Evolutionary conservation across 2,888 invertebrate species (phyloP).

Genomic region (Xanthorhoe designata): DNA sequence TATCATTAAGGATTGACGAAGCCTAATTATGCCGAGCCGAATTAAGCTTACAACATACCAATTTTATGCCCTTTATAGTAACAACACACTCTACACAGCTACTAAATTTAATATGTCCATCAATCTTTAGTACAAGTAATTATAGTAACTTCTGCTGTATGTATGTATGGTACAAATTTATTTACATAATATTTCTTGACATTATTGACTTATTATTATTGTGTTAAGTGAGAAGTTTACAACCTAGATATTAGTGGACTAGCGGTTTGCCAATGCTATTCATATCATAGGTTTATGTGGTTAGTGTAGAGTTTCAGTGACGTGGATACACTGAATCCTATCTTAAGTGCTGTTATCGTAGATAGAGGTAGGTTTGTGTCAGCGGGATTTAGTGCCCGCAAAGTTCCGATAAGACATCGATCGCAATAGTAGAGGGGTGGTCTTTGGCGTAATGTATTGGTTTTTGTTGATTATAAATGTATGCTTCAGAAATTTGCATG

Average conservation of each 20-base stretch:
- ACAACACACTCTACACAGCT: too few relatives aligned
- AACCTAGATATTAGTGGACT: conserved; percentile 29
- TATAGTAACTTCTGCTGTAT: background rate
- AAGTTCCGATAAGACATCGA: conserved; percentile 55
- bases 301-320: conserved; percentile 54
- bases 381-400: conserved; percentile 58
- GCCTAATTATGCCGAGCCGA: too few relatives aligned
- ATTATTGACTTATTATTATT: conserved; percentile 6
- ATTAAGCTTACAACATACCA: too few relatives aligned
- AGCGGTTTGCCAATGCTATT: conserved; percentile 37
- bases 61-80: too few relatives aligned
- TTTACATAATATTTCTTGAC: background rate
- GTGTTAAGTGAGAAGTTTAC: conserved; percentile 4
- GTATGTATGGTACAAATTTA: background rate
- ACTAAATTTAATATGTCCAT: too few relatives aligned
- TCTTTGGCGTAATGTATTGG: conserved; percentile 9
- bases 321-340: conserved; percentile 54
- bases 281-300: conserved; percentile 42
- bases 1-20: background rate
- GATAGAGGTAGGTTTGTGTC: conserved; percentile 59
- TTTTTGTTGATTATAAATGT: conserved; percentile 4
- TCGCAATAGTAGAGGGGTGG: conserved; percentile 37
- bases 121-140: too few relatives aligned
- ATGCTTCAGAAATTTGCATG: too few relatives aligned
- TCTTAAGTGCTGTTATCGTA: conserved; percentile 73